Evolutionary conservation across 2,888 invertebrate species (phyloP), one percentile per base, ranked within the genome.

Genomic region (Amphipoea oculea): DNA sequence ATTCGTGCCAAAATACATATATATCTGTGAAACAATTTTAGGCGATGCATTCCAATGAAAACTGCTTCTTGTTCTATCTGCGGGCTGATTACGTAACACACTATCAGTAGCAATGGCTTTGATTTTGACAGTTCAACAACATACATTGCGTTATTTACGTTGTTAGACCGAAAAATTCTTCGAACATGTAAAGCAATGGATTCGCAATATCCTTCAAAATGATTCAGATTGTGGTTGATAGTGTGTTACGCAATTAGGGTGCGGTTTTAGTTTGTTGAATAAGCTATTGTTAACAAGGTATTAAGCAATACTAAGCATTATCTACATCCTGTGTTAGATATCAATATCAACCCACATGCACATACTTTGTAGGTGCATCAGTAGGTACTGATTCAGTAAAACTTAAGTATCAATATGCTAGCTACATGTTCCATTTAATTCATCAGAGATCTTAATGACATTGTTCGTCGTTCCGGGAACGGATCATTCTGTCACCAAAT

Each of bases 351-450:
- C 45, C 45, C 57, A 57, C n/a, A 57, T 40, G 36, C 1, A 17
- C 36, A 45, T 54, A 78, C 65, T 65, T 77, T 77, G 65, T 78
- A 78, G 12, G 12, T 63, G 42, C 5, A 42, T 14, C 14, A 42
- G 29, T 40, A 40, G 20, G 6, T 36, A 63, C 6, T 42, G 29
- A 42, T 62, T 63, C 23, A 45, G 1, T 60, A 20, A n/a, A n/a
- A 45, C 23, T 23, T 29, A 9, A 60, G 7, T 40, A 14, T 45
- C 12, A 76, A 17, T 29, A 51, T 29, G 23, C 12, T 2, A 60
- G 42, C 45, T n/a, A n/a, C 14, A 29, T 48, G 14, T 36, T n/a
- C 2, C 51, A 51, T n/a, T 66, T 51, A 4, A 66, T 67, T n/a
- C 0, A 20, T 23, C 23, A 4, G 57, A n/a, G 23, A 51, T 42